Evolutionary conservation across 2,797 vertebrate genomes (phyloP).

Genomic region (Trichosurus vulpecula): DNA sequence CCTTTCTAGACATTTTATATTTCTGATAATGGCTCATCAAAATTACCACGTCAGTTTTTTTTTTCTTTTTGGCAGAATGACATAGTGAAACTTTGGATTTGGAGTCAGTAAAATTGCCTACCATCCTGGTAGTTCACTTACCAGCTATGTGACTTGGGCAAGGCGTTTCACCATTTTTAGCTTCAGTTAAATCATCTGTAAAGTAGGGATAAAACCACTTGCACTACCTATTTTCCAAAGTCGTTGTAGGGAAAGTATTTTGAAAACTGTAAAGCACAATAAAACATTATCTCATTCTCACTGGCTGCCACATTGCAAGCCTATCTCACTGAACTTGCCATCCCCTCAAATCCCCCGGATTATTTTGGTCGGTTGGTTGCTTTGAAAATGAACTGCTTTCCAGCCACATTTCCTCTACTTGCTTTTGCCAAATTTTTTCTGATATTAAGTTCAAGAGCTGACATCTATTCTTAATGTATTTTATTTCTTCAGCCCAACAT

Average conservation of each 20-base stretch:
- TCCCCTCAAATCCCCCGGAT: background rate
- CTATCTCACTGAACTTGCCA: background rate
- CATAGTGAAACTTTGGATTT: background rate
- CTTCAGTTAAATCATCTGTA: background rate
- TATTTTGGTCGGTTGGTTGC: background rate
- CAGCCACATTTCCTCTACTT: background rate
- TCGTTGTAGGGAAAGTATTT: background rate
- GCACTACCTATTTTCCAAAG: background rate
- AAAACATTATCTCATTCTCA: background rate
- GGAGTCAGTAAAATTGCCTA: background rate
- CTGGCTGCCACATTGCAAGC: background rate
- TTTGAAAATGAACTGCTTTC: background rate
- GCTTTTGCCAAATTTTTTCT: background rate
- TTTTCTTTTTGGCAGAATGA: background rate
- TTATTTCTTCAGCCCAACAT: background rate
- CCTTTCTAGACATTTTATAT: background rate
- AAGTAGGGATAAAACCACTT: background rate
- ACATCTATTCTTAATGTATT: background rate
- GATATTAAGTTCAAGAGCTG: background rate
- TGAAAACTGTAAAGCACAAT: background rate
- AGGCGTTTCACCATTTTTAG: background rate
- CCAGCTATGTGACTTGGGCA: background rate
- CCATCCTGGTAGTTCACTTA: background rate
- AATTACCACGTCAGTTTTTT: background rate
- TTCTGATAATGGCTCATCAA: background rate